Conservation (phyloP, 2,113 vertebrate genomes). For the Stegostoma tigrinum region DNA sequence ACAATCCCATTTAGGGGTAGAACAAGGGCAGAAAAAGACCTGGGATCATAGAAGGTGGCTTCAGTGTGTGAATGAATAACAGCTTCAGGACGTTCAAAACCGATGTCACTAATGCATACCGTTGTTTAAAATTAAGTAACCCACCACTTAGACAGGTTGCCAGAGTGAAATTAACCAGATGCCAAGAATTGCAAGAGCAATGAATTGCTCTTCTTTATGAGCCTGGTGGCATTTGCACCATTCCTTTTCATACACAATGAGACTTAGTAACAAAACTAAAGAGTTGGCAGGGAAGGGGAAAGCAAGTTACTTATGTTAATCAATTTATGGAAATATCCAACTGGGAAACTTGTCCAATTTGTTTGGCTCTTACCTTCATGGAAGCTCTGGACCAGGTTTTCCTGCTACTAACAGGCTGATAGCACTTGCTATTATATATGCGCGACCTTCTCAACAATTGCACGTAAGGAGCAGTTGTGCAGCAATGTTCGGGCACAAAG, state of each 20-base stretch:
- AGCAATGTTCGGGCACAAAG: not conserved
- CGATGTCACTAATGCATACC: not conserved
- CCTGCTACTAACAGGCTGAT: not conserved
- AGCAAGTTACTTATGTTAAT: not conserved
- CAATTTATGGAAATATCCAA: not conserved
- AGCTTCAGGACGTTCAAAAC: not conserved
- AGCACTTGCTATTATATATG: not conserved
- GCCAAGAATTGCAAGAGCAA: not conserved
- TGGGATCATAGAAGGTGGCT: not conserved
- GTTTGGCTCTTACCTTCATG: not conserved
- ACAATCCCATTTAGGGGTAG: not conserved
- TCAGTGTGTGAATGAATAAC: not conserved
- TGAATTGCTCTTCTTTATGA: not conserved
- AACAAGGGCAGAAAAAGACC: not conserved
- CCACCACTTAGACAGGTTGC: not conserved
- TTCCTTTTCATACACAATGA: not conserved
- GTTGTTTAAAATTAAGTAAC: not conserved
- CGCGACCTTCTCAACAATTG: not conserved
- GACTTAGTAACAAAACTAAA: not conserved
- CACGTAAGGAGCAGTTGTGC: not conserved
- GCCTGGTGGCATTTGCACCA: not conserved
- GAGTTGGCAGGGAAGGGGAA: not conserved
- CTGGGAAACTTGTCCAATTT: not conserved
- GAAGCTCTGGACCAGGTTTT: not conserved
- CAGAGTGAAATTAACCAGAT: not conserved